Evolutionary conservation across 35 echinoderm and acorn worm genomes (phyloP).

Genomic region (Strongylocentrotus purpuratus): DNA sequence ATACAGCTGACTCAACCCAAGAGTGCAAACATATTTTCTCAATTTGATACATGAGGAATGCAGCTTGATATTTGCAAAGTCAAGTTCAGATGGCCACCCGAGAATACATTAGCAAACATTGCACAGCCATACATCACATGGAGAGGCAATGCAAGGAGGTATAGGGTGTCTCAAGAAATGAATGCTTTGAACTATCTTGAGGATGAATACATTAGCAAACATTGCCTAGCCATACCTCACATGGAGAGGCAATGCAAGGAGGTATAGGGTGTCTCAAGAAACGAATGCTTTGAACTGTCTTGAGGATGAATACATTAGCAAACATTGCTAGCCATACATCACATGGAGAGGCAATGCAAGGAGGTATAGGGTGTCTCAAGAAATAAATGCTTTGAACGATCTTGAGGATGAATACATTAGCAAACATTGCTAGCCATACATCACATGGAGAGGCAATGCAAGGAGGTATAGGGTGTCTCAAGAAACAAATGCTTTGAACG

Average conservation of each 20-base stretch:
- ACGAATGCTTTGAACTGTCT: no score
- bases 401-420: no score
- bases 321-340: no score
- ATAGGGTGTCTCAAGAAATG: neutral
- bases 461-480: no score
- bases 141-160: neutral
- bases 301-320: no score
- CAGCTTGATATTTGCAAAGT: neutral
- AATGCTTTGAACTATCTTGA: neutral
- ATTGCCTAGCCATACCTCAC: neutral
- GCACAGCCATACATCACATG: neutral
- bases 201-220: neutral
- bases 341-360: no score
- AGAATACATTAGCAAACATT: neutral
- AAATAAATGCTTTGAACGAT: no score
- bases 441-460: no score
- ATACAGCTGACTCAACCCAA: neutral
- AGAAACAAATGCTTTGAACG: no score
- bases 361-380: no score
- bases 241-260: neutral
- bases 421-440: no score
- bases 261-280: no score
- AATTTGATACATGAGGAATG: constrained; percentile 18
- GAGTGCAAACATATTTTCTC: neutral
- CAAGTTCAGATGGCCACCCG: neutral